Conservation (phyloP, 2,888 invertebrate genomes). For the Therioaphis trifolii region DNA sequence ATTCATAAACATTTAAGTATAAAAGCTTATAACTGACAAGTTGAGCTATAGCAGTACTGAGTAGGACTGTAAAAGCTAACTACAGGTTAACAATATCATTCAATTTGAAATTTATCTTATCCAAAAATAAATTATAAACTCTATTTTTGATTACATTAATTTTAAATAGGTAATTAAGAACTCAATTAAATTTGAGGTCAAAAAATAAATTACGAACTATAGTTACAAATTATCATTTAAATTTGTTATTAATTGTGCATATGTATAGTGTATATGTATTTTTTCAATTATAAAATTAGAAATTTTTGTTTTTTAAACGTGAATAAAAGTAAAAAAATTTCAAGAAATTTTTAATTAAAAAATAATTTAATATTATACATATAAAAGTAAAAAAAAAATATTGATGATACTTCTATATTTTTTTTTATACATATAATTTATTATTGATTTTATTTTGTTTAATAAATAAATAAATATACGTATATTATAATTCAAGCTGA, state of each 20-base stretch:
- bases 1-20: too few relatives aligned
- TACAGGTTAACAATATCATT: too few relatives aligned
- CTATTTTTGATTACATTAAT: too few relatives aligned
- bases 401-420: neutral
- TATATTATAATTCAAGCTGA: constrained; percentile 5
- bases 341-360: neutral
- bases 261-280: neutral
- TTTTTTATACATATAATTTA: neutral
- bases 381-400: too few relatives aligned
- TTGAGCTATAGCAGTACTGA: too few relatives aligned
- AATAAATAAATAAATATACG: constrained; percentile 32
- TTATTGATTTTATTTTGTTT: constrained; percentile 14
- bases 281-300: neutral
- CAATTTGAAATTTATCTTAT: too few relatives aligned
- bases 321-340: neutral
- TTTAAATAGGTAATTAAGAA: too few relatives aligned
- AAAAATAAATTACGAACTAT: neutral
- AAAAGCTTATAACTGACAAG: neutral
- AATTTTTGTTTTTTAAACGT: neutral
- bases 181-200: too few relatives aligned
- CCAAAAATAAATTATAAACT: too few relatives aligned
- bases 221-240: neutral
- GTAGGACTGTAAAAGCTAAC: too few relatives aligned
- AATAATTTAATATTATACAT: neutral
- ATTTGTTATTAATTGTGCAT: neutral